Evolutionary conservation across 2,888 invertebrate species (phyloP).

Genomic region (Zelleria hepariella): DNA sequence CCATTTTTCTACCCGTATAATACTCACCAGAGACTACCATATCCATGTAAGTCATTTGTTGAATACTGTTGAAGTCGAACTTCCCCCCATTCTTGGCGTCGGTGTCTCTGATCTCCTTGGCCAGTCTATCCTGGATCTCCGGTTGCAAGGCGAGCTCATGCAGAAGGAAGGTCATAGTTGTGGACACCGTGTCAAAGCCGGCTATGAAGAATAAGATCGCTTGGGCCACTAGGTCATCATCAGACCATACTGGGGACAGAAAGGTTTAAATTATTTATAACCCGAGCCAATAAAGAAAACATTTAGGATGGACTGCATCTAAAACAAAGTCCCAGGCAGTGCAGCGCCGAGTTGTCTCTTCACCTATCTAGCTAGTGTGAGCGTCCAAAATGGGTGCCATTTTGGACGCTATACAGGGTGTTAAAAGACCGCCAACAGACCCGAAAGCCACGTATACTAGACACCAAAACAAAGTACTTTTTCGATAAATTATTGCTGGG

Average conservation of each 20-base stretch:
- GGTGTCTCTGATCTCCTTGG: conserved; percentile 30
- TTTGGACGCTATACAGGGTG: too few species aligned
- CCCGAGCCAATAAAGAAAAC: too few species aligned
- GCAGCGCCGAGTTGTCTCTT: too few species aligned
- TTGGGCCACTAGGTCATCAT: conserved; percentile 35
- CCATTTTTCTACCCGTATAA: too few species aligned
- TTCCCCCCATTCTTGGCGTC: conserved; percentile 35
- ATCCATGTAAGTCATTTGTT: conserved; percentile 47
- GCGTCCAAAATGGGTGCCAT: neutral
- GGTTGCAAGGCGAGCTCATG: conserved; percentile 38
- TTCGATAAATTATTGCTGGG: too few species aligned
- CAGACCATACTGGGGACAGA: conserved; percentile 21
- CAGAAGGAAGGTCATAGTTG: conserved; percentile 30
- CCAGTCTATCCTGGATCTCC: conserved; percentile 25
- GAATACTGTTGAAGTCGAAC: conserved; percentile 53
- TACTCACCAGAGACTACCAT: conserved; percentile 60
- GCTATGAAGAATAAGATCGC: conserved; percentile 38
- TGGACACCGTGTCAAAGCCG: conserved; percentile 38
- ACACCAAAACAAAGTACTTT: too few species aligned
- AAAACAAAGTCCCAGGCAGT: too few species aligned
- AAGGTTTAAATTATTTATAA: neutral
- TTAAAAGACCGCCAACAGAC: too few species aligned
- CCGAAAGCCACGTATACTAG: too few species aligned
- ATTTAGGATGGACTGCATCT: too few species aligned
- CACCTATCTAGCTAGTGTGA: neutral